Evolutionary conservation across 2,113 vertebrate genomes (phyloP).

Genomic region (Sylvietta virens): DNA sequence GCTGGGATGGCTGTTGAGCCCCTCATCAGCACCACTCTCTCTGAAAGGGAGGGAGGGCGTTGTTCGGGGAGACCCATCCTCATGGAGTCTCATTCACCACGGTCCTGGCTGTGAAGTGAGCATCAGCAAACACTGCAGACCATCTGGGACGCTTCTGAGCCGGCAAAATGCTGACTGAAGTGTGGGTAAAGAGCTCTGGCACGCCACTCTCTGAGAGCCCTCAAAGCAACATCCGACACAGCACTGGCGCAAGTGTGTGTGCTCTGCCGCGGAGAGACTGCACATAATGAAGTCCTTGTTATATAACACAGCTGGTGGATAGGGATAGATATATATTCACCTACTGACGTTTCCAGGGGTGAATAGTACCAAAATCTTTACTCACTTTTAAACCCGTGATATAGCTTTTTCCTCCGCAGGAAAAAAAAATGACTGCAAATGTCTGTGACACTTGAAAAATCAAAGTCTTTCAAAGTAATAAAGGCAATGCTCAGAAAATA

Average conservation of each 20-base stretch:
- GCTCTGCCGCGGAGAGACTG: neutral
- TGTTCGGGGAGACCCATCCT: neutral
- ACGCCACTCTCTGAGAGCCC: rapidly evolving
- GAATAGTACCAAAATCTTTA: constrained; percentile 1
- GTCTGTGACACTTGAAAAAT: constrained; percentile 21
- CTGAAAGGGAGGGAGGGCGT: neutral
- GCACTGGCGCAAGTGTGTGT: rapidly evolving
- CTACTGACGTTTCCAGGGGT: neutral
- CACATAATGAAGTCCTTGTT: constrained; percentile 10
- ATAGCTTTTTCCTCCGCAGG: neutral
- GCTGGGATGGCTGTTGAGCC: rapidly evolving
- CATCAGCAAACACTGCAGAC: neutral
- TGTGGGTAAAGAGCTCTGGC: neutral
- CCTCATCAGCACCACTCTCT: neutral
- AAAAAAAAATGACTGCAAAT: neutral
- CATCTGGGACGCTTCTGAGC: neutral
- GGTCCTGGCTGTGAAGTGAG: neutral
- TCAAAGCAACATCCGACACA: neutral
- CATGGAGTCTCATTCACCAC: neutral
- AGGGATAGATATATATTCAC: neutral
- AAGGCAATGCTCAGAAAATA: constrained; percentile 30
- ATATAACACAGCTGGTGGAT: neutral
- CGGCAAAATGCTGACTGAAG: neutral
- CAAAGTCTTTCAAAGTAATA: constrained; percentile 20
- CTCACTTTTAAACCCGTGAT: neutral